Base-by-base conservation (phyloP, 2,888 invertebrate species). In the Chalcosyrphus nemorum region DNA sequence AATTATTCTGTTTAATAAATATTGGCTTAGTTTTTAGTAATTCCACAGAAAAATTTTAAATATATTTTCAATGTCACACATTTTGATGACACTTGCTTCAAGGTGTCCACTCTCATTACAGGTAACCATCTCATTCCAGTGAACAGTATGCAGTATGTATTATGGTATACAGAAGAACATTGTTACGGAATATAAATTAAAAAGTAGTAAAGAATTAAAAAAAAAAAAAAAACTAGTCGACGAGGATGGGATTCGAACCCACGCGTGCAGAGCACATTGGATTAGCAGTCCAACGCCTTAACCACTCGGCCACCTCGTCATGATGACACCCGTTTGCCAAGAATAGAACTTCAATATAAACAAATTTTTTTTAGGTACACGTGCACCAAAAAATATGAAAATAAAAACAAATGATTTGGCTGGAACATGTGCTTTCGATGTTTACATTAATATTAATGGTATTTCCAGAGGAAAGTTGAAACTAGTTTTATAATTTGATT, bases 201-300 rank as follows among this genome's bases (percentile, higher is more conserved):
- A 41, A 4, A n/a, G 15, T 4, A n/a, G 15, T 38, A 47, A 32
- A 45, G 32, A 29, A 7, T 29, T 4, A 29, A 43, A 17, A 71
- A 38, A 50, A 63, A 29, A 41, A 29, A 72, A 85, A 87, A 86
- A 87, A 90, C 91, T 88, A 68, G 74, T 21, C 94, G 94, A 94
- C 94, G 94, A 94, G 94, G 95, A 95, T 95, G 95, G 95, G 95
- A 95, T 95, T 95, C 95, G 95, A 95, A 95, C 95, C 95, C 95
- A 95, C 95, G 95, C 95, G 95, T 95, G 95, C 95, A 95, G 94
- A 95, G 94, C 95, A 94, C 95, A 95, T 95, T 95, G 95, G 95
- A 95, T 95, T 95, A 95, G 95, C 95, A 95, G 95, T 95, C 95
- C 94, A 95, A 94, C 95, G 94, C 95, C 95, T 95, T 95, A 95